Conservation (phyloP, 1,140 invertebrate genomes). For the Muscidifurax raptorellus region DNA sequence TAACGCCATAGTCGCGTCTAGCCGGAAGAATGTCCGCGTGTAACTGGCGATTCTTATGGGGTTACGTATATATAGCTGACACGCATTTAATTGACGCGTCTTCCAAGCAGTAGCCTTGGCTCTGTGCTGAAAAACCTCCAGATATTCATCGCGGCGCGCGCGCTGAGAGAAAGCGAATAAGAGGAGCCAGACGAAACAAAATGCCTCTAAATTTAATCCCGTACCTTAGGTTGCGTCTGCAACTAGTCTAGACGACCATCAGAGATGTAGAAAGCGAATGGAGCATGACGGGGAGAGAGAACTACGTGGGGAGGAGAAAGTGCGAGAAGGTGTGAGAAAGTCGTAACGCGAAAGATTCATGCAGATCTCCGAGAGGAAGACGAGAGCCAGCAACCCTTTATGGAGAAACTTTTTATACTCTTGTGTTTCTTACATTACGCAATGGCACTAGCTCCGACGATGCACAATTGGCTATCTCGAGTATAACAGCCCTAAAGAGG, state of each 20-base stretch:
- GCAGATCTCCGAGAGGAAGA: background rate
- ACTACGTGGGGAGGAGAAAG: background rate
- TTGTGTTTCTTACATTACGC: background rate
- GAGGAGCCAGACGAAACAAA: slow-evolving; percentile 41
- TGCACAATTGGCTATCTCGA: background rate
- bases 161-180: background rate
- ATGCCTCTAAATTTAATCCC: slow-evolving; percentile 50
- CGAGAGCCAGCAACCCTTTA: background rate
- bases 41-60: background rate
- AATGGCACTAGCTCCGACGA: background rate
- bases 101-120: background rate
- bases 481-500: background rate
- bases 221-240: slow-evolving; percentile 43
- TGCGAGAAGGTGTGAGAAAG: slow-evolving; percentile 7
- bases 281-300: background rate
- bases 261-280: background rate
- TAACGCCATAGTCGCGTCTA: background rate
- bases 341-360: background rate
- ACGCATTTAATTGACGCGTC: background rate
- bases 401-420: background rate
- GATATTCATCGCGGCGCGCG: background rate
- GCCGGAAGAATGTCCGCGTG: background rate
- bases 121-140: background rate
- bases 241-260: slow-evolving; percentile 46
- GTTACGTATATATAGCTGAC: background rate